These are phyloP conservation scores for Semnornis frantzii DNA, from an alignment of 2,113 vertebrate genomes.

Conservation along the genomic window DNA sequence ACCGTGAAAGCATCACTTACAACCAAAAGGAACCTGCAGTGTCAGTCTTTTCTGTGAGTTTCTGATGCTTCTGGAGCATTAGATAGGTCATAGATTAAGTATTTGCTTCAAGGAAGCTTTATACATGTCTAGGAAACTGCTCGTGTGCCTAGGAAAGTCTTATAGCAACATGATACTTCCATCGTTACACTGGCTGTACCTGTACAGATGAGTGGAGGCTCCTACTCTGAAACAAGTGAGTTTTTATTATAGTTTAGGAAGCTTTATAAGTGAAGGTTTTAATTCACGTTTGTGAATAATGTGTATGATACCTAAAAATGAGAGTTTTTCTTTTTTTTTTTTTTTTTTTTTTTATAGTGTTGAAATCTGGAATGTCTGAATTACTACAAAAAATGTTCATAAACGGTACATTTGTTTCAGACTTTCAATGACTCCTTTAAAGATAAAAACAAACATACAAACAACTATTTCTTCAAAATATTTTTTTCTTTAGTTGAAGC, in stretches of 20 bases:
- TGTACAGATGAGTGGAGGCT: not conserved
- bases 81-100: not conserved
- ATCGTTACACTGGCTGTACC: not conserved
- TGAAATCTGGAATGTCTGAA: not conserved
- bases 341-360: not conserved
- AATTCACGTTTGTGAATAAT: not conserved
- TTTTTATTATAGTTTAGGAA: not conserved
- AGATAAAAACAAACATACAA: not conserved
- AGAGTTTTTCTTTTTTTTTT: not conserved
- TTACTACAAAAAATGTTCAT: not conserved
- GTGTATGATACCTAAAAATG: not conserved
- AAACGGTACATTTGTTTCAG: not conserved
- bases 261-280: not conserved
- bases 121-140: not conserved
- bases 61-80: slow-evolving; percentile 9
- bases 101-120: not conserved
- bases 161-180: not conserved
- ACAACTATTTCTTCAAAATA: not conserved
- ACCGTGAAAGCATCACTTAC: not conserved
- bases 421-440: not conserved
- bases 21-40: not conserved
- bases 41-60: not conserved
- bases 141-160: not conserved
- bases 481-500: not conserved
- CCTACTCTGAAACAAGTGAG: not conserved